Evolutionary conservation across 2,113 vertebrate species (phyloP), one percentile per base, ranked within the genome.

Genomic region (Piaya cayana): DNA sequence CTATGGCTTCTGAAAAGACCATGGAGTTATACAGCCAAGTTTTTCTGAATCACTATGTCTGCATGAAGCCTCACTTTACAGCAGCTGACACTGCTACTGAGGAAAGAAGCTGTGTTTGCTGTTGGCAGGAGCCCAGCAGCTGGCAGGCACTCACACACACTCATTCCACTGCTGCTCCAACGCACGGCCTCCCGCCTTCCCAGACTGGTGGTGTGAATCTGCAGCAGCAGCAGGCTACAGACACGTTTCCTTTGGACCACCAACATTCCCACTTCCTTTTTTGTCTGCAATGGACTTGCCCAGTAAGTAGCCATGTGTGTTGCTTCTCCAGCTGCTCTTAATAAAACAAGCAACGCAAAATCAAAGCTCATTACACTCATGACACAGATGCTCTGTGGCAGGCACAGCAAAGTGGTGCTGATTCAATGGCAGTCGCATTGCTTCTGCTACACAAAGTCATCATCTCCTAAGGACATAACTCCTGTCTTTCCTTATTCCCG

Each of bases 161-260:
- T 25, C 34, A 36, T 29, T 32, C 67, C 37, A 7, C 60, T 32
- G 34, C 56, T 30, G 67, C 67, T 47, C 32, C 65, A 16, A 29
- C 8, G 36, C 60, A 14, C 60, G 13, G 29, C 10, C 58, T 68
- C 22, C 50, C 22, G 22, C 13, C 47, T 74, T 42, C 77, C 70
- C 70, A 43, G 39, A 9, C 15, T 65, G 5, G 3, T 0, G 2
- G 25, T 10, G 56, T 27, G 11, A 18, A 3, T 62, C 45, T n/a
- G 53, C 63, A 14, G 34, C 16, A 67, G 34, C 5, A 39, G 39
- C 39, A 39, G 9, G 39, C 93, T 21, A 23, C 70, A 47, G 22
- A 19, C 19, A 6, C 0, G 0, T 22, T 64, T 0, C 53, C 36
- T 55, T 42, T 43, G 50, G 53, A 82, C 45, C 37, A 79, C 12